Evolutionary conservation across 92 coral and sea anemone genomes (phyloP), one percentile per base, ranked within the genome.

Genomic region (Phenganax subtilis): DNA sequence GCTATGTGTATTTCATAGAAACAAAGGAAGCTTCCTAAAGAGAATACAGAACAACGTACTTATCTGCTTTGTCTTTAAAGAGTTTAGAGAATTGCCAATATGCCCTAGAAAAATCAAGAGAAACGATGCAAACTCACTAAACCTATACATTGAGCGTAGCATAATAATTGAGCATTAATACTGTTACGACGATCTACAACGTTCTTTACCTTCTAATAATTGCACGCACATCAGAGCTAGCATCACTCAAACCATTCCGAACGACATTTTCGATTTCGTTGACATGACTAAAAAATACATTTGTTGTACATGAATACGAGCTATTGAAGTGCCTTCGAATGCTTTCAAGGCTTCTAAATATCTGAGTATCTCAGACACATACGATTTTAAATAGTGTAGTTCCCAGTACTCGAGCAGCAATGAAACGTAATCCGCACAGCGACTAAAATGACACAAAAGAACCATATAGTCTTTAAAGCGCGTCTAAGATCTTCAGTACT

Each of bases 1-100:
- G 16, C 25, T 59, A 0, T 20, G 25, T 20, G 25, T 20, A 59
- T 14, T 14, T 14, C 2, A 29, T 69, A 72, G 25, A 15, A 8
- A 64, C 51, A 79, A 87, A 57, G 54, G 7, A 20, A 20, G 25
- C 25, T 20, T 20, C 25, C 25, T 20, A 20, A 20, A 20, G 25
- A 0, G 25, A 20, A 20, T 20, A 20, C 72, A 52, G 12, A 12
- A 1, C 53, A 27, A 15, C 91, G 80, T 80, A 94, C 98, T 67
- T 94, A 83, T 94, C 98, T 64, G 98, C 98, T 77, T 92, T 94
- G 73, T 90, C 97, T 54, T 88, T 74, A 62, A 90, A 94, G 71
- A 90, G 98, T 30, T 89, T 87, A 52, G 93, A 93, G 75, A 86
- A 94, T 65, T 88, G 89, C 98, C 98, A 94, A 76, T 92, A 94